phyloP scores from a whole-genome alignment of 2,113 vertebrate genomes.

The Megaptera novaeangliae region DNA sequence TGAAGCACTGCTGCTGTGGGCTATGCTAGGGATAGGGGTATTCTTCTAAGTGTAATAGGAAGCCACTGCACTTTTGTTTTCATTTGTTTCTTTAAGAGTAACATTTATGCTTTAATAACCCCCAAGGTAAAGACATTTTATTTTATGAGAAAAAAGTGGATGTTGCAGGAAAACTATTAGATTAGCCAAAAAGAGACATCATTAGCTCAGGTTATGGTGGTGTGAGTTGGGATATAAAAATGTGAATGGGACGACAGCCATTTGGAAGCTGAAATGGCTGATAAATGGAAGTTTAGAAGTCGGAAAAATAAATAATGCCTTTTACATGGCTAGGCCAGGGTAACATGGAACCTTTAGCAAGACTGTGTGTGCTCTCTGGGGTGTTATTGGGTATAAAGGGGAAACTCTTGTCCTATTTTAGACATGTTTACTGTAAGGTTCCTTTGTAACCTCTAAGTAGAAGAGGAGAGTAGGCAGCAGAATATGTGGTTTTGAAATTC shows the following conservation, averaged over 20 bases:
- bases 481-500: not conserved
- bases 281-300: no score
- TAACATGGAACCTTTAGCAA: not conserved
- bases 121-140: accelerated
- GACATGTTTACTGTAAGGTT: not conserved
- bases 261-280: not conserved
- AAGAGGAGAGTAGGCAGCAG: not conserved
- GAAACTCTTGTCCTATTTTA: not conserved
- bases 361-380: accelerated
- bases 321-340: not conserved
- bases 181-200: not conserved
- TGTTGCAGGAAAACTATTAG: not conserved
- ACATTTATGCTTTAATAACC: not conserved
- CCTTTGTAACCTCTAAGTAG: not conserved
- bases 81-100: not conserved
- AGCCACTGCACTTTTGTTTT: not conserved
- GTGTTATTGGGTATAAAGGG: not conserved
- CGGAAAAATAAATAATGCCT: not conserved
- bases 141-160: not conserved
- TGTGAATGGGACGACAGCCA: not conserved
- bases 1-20: not conserved
- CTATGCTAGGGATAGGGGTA: not conserved
- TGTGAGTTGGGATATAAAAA: not conserved
- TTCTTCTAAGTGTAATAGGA: not conserved
- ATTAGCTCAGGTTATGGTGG: not conserved